A percentile compares a stretch with the other conserved stretches of the same genome.
phyloP scores from a whole-genome alignment of 2,113 vertebrate genomes.

The Xenus cinereus region DNA sequence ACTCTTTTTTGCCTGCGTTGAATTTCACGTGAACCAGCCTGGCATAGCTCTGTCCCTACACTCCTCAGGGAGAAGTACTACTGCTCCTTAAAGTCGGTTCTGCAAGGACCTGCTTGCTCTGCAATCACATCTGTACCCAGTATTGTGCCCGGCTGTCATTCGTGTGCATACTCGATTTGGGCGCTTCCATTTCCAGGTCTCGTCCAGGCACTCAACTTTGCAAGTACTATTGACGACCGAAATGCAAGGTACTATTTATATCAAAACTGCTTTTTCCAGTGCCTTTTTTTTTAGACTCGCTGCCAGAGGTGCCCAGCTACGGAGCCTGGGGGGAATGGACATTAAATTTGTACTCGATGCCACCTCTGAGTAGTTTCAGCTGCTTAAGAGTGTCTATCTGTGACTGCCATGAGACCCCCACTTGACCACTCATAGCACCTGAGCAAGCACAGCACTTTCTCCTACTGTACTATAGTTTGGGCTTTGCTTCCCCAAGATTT shows the following conservation, averaged over 20 bases:
- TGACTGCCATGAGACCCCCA: background rate
- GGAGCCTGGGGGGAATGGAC: accelerated
- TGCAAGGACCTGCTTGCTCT: background rate
- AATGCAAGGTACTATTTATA: background rate
- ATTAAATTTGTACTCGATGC: background rate
- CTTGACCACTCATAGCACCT: accelerated
- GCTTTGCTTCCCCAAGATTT: background rate
- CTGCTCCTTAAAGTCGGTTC: background rate
- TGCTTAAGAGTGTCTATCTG: background rate
- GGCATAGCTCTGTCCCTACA: background rate
- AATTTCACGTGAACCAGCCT: background rate
- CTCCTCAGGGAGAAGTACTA: background rate
- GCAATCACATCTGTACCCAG: background rate
- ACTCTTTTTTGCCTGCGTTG: background rate
- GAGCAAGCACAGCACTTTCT: background rate
- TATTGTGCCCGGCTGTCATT: background rate
- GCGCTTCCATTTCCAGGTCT: background rate
- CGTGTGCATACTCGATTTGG: accelerated
- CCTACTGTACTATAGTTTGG: background rate
- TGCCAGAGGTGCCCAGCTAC: background rate
- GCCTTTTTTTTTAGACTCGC: background rate
- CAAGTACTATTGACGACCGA: background rate
- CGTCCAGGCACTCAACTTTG: background rate
- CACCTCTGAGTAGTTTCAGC: background rate
- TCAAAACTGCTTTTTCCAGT: background rate